Percentiles rank a stretch among this genome's conserved stretches.
phyloP scores from a whole-genome alignment of 2,888 invertebrate genomes.

The Scaptomyza polygonia region DNA sequence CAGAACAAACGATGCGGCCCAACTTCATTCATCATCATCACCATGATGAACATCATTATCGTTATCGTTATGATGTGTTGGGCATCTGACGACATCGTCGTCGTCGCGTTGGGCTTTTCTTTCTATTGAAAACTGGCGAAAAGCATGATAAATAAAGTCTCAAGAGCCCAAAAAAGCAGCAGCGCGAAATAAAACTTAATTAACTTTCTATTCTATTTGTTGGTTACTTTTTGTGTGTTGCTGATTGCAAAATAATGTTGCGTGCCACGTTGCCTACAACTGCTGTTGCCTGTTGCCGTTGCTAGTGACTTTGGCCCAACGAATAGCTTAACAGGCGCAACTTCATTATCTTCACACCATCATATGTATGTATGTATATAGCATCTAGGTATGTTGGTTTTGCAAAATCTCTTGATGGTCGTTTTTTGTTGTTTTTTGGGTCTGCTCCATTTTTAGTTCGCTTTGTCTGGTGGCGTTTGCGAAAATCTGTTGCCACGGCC shows the following conservation, averaged over 20 bases:
- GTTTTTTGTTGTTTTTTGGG: constrained; percentile 26
- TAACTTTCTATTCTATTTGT: constrained; percentile 75
- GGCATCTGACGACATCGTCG: constrained; percentile 43
- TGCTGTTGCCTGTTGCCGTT: not conserved
- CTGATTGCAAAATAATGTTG: constrained; percentile 41
- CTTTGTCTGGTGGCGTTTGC: constrained; percentile 51
- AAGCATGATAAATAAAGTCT: constrained; percentile 45
- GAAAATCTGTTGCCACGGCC: constrained; percentile 66
- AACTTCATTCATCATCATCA: constrained; percentile 39
- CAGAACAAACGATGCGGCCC: constrained; percentile 52
- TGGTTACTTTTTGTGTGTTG: constrained; percentile 13
- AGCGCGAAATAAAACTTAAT: constrained; percentile 62
- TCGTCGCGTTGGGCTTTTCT: constrained; percentile 69
- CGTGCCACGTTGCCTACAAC: constrained; percentile 39
- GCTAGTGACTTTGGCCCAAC: constrained; percentile 20
- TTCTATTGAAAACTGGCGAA: constrained; percentile 53
- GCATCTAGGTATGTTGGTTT: constrained; percentile 40
- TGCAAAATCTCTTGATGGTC: constrained; percentile 51
- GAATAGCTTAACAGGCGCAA: constrained; percentile 26
- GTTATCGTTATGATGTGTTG: constrained; percentile 20
- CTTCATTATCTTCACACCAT: constrained; percentile 37
- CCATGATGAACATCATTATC: constrained; percentile 4
- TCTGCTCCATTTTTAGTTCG: constrained; percentile 40
- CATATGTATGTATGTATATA: constrained; percentile 30
- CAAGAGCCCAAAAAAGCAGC: constrained; percentile 42